These are phyloP conservation scores for Phasianus colchicus DNA, from an alignment of 2,113 vertebrate species.

Conservation along the genomic window DNA sequence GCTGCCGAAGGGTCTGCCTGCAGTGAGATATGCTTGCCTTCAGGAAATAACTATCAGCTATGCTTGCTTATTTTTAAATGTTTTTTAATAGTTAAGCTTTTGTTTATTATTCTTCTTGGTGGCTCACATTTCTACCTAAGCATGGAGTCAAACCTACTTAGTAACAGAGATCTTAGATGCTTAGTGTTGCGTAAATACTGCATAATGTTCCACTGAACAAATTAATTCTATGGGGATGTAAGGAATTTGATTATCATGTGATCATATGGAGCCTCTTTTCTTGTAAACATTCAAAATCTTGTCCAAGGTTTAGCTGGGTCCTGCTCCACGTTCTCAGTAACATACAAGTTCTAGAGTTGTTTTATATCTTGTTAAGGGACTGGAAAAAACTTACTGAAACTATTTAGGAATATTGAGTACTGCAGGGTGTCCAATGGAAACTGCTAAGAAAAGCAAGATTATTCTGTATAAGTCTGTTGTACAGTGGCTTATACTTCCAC, in stretches of 20 bases:
- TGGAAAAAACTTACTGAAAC: background rate
- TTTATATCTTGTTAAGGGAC: background rate
- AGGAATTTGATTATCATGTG: background rate
- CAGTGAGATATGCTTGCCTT: background rate
- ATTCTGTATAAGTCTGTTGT: background rate
- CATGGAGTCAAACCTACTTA: background rate
- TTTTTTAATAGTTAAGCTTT: background rate
- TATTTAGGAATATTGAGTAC: background rate
- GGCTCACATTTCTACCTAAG: background rate
- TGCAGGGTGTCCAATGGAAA: background rate
- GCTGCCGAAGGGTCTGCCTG: background rate
- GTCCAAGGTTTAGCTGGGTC: background rate
- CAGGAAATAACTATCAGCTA: background rate
- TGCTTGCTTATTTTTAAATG: background rate
- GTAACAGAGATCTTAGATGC: background rate
- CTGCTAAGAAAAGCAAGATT: background rate
- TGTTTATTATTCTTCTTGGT: background rate
- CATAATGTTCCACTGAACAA: background rate
- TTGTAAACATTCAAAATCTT: background rate
- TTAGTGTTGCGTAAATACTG: background rate
- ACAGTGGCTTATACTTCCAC: background rate
- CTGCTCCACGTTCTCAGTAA: background rate
- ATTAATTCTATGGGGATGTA: background rate
- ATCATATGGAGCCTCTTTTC: background rate
- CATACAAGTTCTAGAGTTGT: accelerated